Evolutionary conservation across 2,797 vertebrate genomes (phyloP).

Genomic region (Lacerta agilis): DNA sequence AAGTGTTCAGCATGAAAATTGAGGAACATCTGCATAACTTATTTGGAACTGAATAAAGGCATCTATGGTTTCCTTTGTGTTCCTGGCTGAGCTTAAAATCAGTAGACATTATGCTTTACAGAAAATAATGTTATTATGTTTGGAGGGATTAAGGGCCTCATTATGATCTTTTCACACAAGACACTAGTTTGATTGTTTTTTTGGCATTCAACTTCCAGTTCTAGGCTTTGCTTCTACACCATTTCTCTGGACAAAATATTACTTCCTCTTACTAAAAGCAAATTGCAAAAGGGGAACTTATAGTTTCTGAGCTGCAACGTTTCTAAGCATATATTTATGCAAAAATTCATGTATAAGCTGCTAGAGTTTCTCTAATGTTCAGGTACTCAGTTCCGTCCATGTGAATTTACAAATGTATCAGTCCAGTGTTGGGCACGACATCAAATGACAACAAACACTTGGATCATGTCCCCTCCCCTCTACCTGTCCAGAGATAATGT

Average conservation of each 20-base stretch:
- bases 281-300: background rate
- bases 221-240: background rate
- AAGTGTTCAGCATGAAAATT: conserved; percentile 41
- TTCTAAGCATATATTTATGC: background rate
- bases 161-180: conserved; percentile 37
- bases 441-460: background rate
- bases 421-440: background rate
- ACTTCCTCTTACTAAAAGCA: conserved; percentile 16
- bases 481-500: no score
- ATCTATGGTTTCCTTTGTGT: conserved; percentile 32
- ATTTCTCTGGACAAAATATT: conserved; percentile 21
- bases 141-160: conserved; percentile 28
- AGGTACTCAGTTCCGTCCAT: background rate
- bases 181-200: background rate
- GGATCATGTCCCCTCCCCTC: background rate
- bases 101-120: conserved; percentile 57
- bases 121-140: conserved; percentile 55
- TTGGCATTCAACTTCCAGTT: background rate
- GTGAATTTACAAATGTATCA: background rate
- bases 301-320: background rate
- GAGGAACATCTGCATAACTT: conserved; percentile 57
- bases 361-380: background rate
- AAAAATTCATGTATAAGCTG: background rate
- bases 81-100: conserved; percentile 53
- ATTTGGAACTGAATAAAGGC: conserved; percentile 14